Evolutionary conservation across 1,140 invertebrate species (phyloP), one percentile per base, ranked within the genome.

Genomic region (Ips nitidus): DNA sequence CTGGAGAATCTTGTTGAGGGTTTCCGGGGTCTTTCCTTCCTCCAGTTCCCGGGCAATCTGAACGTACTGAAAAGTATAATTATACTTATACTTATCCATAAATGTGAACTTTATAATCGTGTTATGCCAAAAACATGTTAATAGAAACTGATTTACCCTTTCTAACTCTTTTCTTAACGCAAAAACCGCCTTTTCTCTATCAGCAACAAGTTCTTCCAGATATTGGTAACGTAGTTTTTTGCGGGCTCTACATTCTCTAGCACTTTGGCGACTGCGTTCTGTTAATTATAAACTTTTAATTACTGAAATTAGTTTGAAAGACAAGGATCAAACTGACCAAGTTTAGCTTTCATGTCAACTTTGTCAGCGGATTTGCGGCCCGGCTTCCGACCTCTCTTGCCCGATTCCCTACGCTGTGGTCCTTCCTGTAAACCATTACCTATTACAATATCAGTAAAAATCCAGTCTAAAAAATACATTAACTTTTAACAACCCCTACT

Each of bases 211-310:
- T 81, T 99, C 96, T 82, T 98, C 97, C 62, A 99, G 84, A 81
- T 99, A 98, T 82, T 99, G 96, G 81, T 98, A 98, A 39, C 97
- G 87, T 50, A 98, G 86, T 79, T 99, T 98, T 84, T 99, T 99
- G 50, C 97, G 86, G 45, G 96, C 96, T 73, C 97, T 88, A 81
- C 96, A 99, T 85, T 98, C 97, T 75, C 96, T 86, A 70, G 97
- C 97, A 85, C 94, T 97, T 85, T 98, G 96, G 72, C 96, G 86
- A 82, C 95, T 98, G 60, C 95, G 87, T 83, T 98, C 96, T 94
- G 80, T 22, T 22, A 66, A 84, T 85, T 78, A 79, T 70, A 60
- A 68, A 62, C 22, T 22, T 0, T 22, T 22, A 22, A 22, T 22
- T 22, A 22, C 22, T 22, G 22, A 22, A 22, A 22, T 22, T 22